Percentiles rank a stretch among this genome's conserved stretches.
phyloP scores from a whole-genome alignment of 2,113 vertebrate species.

The Corythaeola cristata region DNA sequence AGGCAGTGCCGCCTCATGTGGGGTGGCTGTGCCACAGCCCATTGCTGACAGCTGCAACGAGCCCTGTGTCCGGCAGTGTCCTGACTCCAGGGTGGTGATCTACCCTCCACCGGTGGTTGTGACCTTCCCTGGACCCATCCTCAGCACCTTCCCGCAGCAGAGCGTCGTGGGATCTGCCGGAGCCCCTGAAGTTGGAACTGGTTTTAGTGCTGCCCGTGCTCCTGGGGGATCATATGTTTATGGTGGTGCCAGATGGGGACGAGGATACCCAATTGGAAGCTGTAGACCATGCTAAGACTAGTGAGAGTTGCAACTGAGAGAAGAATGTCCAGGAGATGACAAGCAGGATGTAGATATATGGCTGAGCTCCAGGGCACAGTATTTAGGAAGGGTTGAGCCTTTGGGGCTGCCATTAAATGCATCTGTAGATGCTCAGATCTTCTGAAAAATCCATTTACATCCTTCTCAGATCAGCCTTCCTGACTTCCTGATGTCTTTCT shows the following conservation, averaged over 20 bases:
- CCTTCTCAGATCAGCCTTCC: neutral
- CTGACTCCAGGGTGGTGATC: constrained; percentile 38
- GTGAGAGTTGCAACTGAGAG: neutral
- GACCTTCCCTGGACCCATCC: constrained; percentile 53
- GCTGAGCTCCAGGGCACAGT: neutral
- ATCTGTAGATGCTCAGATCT: neutral
- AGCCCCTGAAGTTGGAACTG: neutral
- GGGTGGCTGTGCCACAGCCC: constrained; percentile 20
- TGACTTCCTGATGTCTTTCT: neutral
- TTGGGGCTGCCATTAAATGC: neutral
- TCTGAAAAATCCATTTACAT: neutral
- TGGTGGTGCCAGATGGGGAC: neutral
- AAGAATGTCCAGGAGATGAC: neutral
- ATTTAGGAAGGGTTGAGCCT: neutral
- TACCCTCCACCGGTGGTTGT: neutral
- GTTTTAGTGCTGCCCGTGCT: neutral
- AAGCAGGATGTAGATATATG: too few relatives aligned
- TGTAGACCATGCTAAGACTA: neutral
- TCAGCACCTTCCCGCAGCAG: constrained; percentile 47
- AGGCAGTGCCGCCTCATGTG: neutral
- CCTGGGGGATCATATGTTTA: neutral
- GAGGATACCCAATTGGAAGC: neutral
- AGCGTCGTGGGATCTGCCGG: neutral
- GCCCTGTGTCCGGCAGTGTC: constrained; percentile 45
- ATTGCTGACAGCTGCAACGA: constrained; percentile 20